Conservation (phyloP, 2,113 vertebrate genomes). For the Eira barbara region DNA sequence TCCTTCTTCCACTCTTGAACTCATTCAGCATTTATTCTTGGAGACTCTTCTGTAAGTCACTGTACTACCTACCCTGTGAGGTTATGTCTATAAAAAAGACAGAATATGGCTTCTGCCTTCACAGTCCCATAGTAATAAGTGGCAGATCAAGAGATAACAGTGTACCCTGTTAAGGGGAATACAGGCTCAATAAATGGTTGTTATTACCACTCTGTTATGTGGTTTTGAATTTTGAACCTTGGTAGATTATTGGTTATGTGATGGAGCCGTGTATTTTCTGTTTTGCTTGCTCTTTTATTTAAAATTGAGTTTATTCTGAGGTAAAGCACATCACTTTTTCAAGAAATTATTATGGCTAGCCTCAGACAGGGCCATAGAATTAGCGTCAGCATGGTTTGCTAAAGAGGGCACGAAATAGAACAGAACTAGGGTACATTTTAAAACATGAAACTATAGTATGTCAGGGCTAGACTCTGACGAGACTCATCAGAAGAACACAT, state of each 20-base stretch:
- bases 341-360: background rate
- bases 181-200: background rate
- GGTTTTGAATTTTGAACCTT: background rate
- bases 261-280: background rate
- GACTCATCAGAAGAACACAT: background rate
- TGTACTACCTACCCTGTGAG: background rate
- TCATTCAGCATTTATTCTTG: background rate
- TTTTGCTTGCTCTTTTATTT: background rate
- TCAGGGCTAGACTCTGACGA: background rate
- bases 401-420: background rate
- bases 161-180: background rate
- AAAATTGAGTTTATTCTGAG: background rate
- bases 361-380: background rate
- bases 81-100: background rate
- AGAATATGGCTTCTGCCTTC: background rate
- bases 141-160: background rate
- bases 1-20: background rate
- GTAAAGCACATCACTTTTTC: background rate
- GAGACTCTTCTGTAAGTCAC: background rate
- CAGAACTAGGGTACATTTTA: background rate
- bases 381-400: background rate
- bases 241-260: background rate
- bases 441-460: background rate
- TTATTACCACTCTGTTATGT: background rate
- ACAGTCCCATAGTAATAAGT: background rate